Base-by-base conservation (phyloP, 2,113 vertebrate species). In the Zonotrichia leucophrys region DNA sequence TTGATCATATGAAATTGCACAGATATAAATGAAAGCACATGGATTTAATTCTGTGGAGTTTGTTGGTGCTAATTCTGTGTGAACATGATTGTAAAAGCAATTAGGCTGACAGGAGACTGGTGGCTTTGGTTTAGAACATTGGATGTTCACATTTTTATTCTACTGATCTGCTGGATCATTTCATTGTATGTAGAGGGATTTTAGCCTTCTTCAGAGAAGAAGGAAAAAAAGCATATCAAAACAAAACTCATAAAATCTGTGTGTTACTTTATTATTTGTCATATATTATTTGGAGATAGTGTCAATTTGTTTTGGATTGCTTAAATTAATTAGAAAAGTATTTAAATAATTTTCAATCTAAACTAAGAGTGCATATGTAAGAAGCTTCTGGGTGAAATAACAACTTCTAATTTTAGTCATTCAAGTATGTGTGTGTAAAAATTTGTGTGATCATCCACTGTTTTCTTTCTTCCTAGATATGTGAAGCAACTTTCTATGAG, bases 251-350 rank as follows among this genome's bases (percentile, higher is more conserved):
- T 46, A 37, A 90, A 83, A 90, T 30, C 50, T 70, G 0, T 37
- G 5, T 24, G 9, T 64, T 93, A 15, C 50, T 89, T 78, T 81
- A 47, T 83, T 89, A 60, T 67, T 90, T 37, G 41, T 87, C 35
- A 19, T n/a, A 15, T 64, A 39, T 64, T 7, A 41, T 62, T 90
- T 83, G n/a, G 53, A 87, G 11, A 75, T 55, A 9, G 6, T 89
- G 30, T 23, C 10, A 47, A 30, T 77, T 87, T 89, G 53, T 76
- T 91, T 91, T 92, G 23, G 12, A 37, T 84, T 91, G 31, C 41
- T 82, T 75, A 39, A 8, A 4, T 74, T 53, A 35, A 72, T 60
- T 91, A 64, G 58, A 52, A 78, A 94, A 72, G 37, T 20, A 82
- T 91, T 92, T 82, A 39, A 66, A 55, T 78, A 0, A 21, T 80